Evolutionary conservation across 2,797 vertebrate genomes (phyloP), one percentile per base, ranked within the genome.

Genomic region (Peromyscus nudipes): DNA sequence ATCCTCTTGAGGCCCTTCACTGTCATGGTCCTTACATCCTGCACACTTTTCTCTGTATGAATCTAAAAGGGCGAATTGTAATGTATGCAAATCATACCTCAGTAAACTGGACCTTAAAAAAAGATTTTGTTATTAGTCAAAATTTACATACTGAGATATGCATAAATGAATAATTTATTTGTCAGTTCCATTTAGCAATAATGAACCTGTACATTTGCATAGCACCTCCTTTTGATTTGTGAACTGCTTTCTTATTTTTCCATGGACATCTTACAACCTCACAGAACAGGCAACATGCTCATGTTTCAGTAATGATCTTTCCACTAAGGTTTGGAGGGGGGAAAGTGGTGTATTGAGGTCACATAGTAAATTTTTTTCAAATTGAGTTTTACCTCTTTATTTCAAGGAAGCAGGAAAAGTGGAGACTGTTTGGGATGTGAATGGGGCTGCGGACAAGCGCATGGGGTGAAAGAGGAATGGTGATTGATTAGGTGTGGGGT

Each of bases 21-120:
- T 85, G 77, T 85, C 49, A 55, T 43, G 64, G 34, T 71, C 17
- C 25, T 82, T 77, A 27, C 17, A n/a, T 84, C 73, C 25, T 86
- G 1, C 82, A 60, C 55, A 69, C 2, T 37, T 95, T 93, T 67
- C 4, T 94, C 60, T 89, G 29, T 81, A 4, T 93, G 60, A 43
- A 90, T 52, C 49, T 81, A 65, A 89, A 92, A 96, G 40, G 11
- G 43, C 83, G 69, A 94, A 86, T 95, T 97, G 96, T 94, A 91
- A 95, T 94, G 17, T 86, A 65, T 80, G 43, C 71, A 89, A 92
- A 92, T 97, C 71, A 71, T 80, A 80, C 29, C 17, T 73, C 46
- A 75, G 57, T 89, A 96, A 94, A 92, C 76, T 88, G 55, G 88
- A 92, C 69, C 64, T 86, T n/a, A 84, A 92, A 94, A 80, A 80